Percentiles rank a stretch among this genome's conserved stretches.
Evolutionary conservation across 1,140 invertebrate genomes (phyloP).

Genomic region (Rhagoletis zephyria): DNA sequence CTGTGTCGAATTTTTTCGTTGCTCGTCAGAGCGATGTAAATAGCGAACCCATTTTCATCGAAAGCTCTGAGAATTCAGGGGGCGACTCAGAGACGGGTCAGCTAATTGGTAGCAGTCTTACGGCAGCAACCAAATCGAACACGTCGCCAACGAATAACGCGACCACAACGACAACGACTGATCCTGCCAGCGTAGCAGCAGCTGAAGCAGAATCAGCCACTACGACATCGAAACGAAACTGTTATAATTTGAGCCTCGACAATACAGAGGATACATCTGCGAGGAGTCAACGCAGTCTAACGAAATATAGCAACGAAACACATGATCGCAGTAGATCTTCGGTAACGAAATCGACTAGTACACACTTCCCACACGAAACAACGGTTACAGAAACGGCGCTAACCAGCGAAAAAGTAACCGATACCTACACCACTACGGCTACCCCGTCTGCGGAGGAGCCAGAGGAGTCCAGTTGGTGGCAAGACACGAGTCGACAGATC

Average conservation of each 20-base stretch:
- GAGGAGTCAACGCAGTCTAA: background rate
- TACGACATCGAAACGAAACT: constrained; percentile 55
- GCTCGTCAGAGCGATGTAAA: constrained; percentile 70
- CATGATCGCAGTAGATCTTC: constrained; percentile 32
- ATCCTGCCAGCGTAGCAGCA: constrained; percentile 40
- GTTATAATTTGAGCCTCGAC: constrained; percentile 25
- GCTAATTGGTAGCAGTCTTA: constrained; percentile 54
- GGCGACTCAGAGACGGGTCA: constrained; percentile 60
- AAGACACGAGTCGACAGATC: constrained; percentile 68
- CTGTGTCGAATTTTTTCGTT: constrained; percentile 72
- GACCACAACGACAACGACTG: constrained; percentile 51
- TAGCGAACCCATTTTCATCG: constrained; percentile 70
- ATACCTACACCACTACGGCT: constrained; percentile 42
- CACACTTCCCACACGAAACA: constrained; percentile 45
- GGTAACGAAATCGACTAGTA: background rate
- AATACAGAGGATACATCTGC: constrained; percentile 24
- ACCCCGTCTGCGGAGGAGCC: constrained; percentile 53
- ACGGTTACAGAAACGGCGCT: background rate
- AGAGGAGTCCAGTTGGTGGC: constrained; percentile 70
- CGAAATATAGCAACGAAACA: constrained; percentile 16
- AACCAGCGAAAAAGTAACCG: constrained; percentile 39
- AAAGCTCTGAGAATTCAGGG: constrained; percentile 71
- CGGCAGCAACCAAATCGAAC: constrained; percentile 68
- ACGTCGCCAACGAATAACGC: constrained; percentile 57
- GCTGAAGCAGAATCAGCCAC: constrained; percentile 58